A percentile compares a stretch with the other conserved stretches of the same genome.
These are phyloP conservation scores for Apis mellifera DNA, from an alignment of 1,140 invertebrate species.

Conservation along the genomic window Amel_HAv3.1 CM009941.2:1430001-1430500, in stretches of 20 bases:
- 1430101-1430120: neutral
- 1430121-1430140: neutral
- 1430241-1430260: too few relatives aligned
- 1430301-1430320: neutral
- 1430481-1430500: too few relatives aligned
- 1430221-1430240: too few relatives aligned
- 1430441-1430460: too few relatives aligned
- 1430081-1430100: neutral
- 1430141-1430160: neutral
- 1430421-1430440: too few relatives aligned
- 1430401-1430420: neutral
- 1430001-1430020: slow-evolving; percentile 3
- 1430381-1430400: neutral
- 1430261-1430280: too few relatives aligned
- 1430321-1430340: slow-evolving; percentile 1
- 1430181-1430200: too few relatives aligned
- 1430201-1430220: neutral
- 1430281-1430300: too few relatives aligned
- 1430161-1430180: too few relatives aligned
- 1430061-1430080: slow-evolving; percentile 9
- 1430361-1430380: neutral
- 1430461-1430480: too few relatives aligned
- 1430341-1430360: slow-evolving; percentile 42
- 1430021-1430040: slow-evolving; percentile 44
- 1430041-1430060: neutral